Evolutionary conservation across 2,888 invertebrate species (phyloP), one percentile per base, ranked within the genome.

Genomic region (Drosophila meridionalis): DNA sequence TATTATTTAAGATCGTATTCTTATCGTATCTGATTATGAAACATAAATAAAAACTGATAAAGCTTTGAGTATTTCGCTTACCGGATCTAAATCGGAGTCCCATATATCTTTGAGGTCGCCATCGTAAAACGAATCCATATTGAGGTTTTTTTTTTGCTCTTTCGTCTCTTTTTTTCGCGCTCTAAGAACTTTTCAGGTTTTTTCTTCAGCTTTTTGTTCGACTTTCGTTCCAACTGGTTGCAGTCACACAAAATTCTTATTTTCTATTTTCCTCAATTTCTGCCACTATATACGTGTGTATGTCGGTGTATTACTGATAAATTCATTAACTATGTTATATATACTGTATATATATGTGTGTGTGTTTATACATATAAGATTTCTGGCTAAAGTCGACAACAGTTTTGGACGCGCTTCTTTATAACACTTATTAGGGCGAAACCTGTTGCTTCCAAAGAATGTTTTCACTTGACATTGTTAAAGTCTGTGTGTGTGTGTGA

Each of bases 61-160:
- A 48, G 50, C 48, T n/a, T 14, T 38, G 9, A 4, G 47, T 47
- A 38, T 56, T 56, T 40, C 55, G 95, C 96, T 96, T 93, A 96
- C 96, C 96, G 96, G 96, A 94, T 96, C 96, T 92, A 97, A 94
- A 94, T 96, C 96, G 89, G 96, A 95, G 93, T 96, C 96, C 96
- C 96, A 97, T 91, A 97, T 94, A 93, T 96, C 96, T 94, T 96
- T 96, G 91, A 96, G 94, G 93, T 95, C 95, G 87, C 96, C 95
- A 94, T 96, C 96, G 94, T 96, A 96, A 94, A 96, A 96, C 89
- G 94, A 94, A 94, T 96, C 96, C 96, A 96, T 96, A 91, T 93
- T 93, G 78, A 72, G 71, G 82, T 78, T 66, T 34, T 47, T 47
- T 14, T 40, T 40, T 50, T 53, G 55, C 36, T 61, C 40, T 56